Evolutionary conservation across 2,797 vertebrate genomes (phyloP), one percentile per base, ranked within the genome.

Genomic region (Hyperoplus lanceolatus): DNA sequence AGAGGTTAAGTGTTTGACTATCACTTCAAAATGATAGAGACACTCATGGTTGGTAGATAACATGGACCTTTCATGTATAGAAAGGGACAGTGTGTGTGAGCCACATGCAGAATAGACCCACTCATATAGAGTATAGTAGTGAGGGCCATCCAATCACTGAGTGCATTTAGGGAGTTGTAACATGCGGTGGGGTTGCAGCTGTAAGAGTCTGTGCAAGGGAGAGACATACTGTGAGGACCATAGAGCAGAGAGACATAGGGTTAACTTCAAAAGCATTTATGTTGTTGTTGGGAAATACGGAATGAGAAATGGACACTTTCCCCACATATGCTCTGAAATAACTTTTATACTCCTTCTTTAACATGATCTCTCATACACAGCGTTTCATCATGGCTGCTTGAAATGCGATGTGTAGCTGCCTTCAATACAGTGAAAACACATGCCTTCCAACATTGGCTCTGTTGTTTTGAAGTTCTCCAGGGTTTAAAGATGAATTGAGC

Each of bases 401-500:
- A 14, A 57, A 53, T 55, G 38, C 53, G 4, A 13, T 8, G 56
- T 21, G 46, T 51, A 21, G 46, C 59, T 50, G 57, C 29, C 18
- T 41, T 39, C 4, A 49, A 7, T 12, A 13, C 36, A 13, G 13
- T 16, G 45, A 16, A 21, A 21, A 45, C 29, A 14, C 36, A 16
- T 41, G 54, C n/a, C 46, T 59, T 29, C 4, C 55, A 6, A 67
- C 36, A 43, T 18, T 11, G 4, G 18, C 8, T 63, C 58, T 46
- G 14, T 57, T 14, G 15, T 43, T 42, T 75, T 62, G 12, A 60
- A 41, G 50, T 36, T 55, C 8, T 51, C 7, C 2, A n/a, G 43
- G 1, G 4, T 36, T 70, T 54, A 61, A 13, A 72, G 48, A 64
- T 75, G 48, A 2, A 50, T 73, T 70, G 39, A 39, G 15, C 4